phyloP scores from a whole-genome alignment of 1,140 invertebrate genomes.

The Trialeurodes vaporariorum region DNA sequence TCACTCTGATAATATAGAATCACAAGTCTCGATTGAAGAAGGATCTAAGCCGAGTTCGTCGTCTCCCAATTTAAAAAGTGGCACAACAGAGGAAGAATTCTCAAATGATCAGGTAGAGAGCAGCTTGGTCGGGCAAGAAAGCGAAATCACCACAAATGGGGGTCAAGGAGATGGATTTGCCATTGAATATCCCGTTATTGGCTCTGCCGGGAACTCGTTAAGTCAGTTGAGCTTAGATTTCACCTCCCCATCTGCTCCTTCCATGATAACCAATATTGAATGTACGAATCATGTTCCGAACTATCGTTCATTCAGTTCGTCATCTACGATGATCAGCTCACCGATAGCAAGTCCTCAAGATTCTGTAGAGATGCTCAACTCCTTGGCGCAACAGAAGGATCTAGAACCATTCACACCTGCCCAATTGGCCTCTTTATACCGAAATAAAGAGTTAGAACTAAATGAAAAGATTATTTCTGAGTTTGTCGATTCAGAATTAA shows the following conservation, averaged over 20 bases:
- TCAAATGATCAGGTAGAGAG: no score
- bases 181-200: neutral
- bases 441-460: neutral
- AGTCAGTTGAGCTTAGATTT: neutral
- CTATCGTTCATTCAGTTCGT: no score
- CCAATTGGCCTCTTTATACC: neutral
- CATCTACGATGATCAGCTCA: neutral
- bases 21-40: neutral
- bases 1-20: neutral
- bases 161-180: neutral
- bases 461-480: neutral
- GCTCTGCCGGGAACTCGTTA: neutral
- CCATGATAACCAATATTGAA: neutral
- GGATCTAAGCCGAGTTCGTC: no score
- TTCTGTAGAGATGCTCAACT: neutral
- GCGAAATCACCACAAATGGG: neutral
- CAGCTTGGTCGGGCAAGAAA: no score
- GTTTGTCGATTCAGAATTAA: neutral
- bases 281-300: neutral
- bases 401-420: neutral
- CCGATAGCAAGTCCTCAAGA: neutral
- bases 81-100: no score
- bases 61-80: no score
- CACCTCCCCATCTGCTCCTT: neutral
- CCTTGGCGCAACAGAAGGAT: neutral